phyloP scores from a whole-genome alignment of 2,797 vertebrate species.

The Megalops cyprinoides region DNA sequence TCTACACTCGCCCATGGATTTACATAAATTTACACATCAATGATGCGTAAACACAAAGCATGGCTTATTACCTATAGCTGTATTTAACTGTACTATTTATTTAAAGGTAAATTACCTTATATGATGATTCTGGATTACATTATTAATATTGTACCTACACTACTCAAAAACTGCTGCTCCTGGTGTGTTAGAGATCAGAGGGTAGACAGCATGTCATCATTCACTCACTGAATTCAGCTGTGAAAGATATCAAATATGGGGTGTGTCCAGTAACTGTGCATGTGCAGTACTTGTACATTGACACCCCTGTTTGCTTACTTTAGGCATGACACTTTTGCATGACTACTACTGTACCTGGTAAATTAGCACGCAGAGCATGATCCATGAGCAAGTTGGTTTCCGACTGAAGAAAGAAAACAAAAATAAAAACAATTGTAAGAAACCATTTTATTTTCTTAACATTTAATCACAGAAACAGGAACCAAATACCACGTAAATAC shows the following conservation, averaged over 20 bases:
- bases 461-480: not conserved
- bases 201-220: not conserved
- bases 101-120: conserved; percentile 5
- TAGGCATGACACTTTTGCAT: not conserved
- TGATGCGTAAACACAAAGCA: conserved; percentile 12
- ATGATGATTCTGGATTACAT: not conserved
- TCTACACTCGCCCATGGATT: conserved; percentile 12
- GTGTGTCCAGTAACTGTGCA: not conserved
- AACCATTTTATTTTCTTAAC: not conserved
- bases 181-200: too few species aligned
- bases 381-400: conserved; percentile 53
- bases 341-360: conserved; percentile 45
- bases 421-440: conserved; percentile 32
- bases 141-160: not conserved
- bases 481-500: not conserved
- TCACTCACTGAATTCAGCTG: not conserved
- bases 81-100: conserved; percentile 20
- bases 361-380: conserved; percentile 27
- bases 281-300: not conserved
- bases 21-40: conserved; percentile 36
- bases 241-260: not conserved
- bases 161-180: not conserved
- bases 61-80: not conserved
- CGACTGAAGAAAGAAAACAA: too few species aligned
- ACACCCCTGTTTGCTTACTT: not conserved